Conservation (phyloP, 2,888 invertebrate species). For the Macropis europaea region DNA sequence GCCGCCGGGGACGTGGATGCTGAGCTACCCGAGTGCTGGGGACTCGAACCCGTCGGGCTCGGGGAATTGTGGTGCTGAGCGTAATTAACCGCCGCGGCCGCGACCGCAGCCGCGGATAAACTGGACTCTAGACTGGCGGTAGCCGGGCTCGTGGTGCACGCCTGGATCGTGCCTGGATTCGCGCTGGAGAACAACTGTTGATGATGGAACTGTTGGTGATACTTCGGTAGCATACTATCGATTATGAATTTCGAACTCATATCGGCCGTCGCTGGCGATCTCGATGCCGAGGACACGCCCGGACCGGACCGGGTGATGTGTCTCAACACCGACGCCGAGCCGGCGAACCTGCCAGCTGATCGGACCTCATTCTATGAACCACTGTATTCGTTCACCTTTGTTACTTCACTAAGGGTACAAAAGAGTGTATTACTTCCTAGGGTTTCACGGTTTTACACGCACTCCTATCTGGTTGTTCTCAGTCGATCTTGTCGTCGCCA, state of each 20-base stretch:
- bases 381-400: slow-evolving; percentile 70
- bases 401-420: too few relatives aligned
- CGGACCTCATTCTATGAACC: slow-evolving; percentile 67
- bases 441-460: background rate
- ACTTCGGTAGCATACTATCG: slow-evolving; percentile 98
- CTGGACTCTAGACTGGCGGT: slow-evolving; percentile 85
- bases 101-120: slow-evolving; percentile 82
- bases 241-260: slow-evolving; percentile 99
- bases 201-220: slow-evolving; percentile 89
- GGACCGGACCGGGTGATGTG: too few relatives aligned
- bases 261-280: slow-evolving; percentile 76
- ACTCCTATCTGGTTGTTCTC: slow-evolving; percentile 10
- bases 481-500: slow-evolving; percentile 34
- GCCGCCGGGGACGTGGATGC: slow-evolving; percentile 84
- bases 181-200: slow-evolving; percentile 85
- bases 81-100: slow-evolving; percentile 92
- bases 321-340: slow-evolving; percentile 68
- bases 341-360: slow-evolving; percentile 65
- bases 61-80: slow-evolving; percentile 79
- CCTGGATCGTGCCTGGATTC: slow-evolving; percentile 87
- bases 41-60: slow-evolving; percentile 86
- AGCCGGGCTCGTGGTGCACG: slow-evolving; percentile 83
- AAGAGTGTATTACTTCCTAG: too few relatives aligned
- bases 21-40: slow-evolving; percentile 85
- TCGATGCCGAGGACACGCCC: slow-evolving; percentile 68